phyloP scores from a whole-genome alignment of 2,113 vertebrate species.

The Sylvietta virens region DNA sequence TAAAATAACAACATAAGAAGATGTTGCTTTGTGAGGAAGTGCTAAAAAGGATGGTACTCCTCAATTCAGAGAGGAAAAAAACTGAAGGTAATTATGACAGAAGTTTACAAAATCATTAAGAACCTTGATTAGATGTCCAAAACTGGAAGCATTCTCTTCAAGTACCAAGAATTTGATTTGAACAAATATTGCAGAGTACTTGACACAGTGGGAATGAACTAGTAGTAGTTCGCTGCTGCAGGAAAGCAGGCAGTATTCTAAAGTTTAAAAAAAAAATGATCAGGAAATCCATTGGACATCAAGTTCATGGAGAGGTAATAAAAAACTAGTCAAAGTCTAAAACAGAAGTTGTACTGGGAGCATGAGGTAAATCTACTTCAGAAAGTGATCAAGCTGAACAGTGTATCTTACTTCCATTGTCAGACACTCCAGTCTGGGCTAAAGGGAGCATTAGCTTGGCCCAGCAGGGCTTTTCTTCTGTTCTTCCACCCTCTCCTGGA shows the following conservation, averaged over 20 bases:
- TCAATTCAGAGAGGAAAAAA: neutral
- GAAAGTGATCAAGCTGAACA: neutral
- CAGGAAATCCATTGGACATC: neutral
- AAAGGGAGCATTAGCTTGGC: neutral
- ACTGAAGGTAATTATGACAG: rapidly evolving
- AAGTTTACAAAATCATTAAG: neutral
- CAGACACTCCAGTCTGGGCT: neutral
- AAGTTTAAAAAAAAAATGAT: neutral
- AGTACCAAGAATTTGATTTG: neutral
- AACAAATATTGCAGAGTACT: neutral
- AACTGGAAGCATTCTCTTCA: neutral
- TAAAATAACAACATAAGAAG: neutral
- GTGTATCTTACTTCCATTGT: neutral
- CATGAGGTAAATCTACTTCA: neutral
- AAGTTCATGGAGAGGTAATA: neutral
- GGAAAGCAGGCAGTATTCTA: neutral
- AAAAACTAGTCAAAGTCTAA: neutral
- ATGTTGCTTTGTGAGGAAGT: neutral
- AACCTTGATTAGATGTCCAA: neutral
- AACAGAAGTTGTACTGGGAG: neutral
- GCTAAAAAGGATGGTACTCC: rapidly evolving
- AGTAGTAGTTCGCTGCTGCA: neutral
- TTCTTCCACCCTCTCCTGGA: neutral
- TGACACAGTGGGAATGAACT: neutral
- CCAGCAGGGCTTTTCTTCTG: neutral